Evolutionary conservation across 2,113 vertebrate genomes (phyloP), one percentile per base, ranked within the genome.

Genomic region (Mastomys coucha): DNA sequence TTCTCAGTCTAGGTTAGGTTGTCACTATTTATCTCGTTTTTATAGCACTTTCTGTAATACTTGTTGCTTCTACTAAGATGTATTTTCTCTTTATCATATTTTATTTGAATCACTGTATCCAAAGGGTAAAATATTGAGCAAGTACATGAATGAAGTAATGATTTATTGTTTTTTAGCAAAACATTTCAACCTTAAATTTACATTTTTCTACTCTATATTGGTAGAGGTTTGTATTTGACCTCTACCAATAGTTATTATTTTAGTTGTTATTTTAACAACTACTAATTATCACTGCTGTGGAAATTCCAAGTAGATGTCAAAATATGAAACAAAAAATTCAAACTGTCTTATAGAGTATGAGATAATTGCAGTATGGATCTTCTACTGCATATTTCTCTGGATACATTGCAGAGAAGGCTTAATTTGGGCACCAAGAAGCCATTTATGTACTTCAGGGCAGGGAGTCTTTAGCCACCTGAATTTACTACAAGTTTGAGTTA

Each of bases 41-140:
- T 45, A n/a, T 20, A 63, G n/a, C 31, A 92, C 0, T 33, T 88
- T 22, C 31, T 75, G 26, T 1, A 85, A 51, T 91, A 19, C 28
- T 77, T 84, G 1, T 60, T 42, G 87, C 17, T 22, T 26, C 2
- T 7, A 33, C 19, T 91, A 91, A 39, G 45, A 63, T 63, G 7
- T 17, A 45, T 70, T 39, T 31, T 2, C 22, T 13, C 33, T 36
- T 9, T 69, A 7, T 70, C 39, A 10, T 77, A 58, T 49, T 97
- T 92, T 33, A 51, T 86, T 81, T 82, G 17, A 96, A 81, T 89
- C 36, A 78, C 7, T 94, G 14, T 53, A 91, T 87, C 26, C 31
- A 78, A 36, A 39, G 49, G 9, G 24, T 56, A 72, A 92, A 78
- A 88, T 39, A 51, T 0, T 90, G 7, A 19, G 28, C 3, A 60